Evolutionary conservation across 2,888 invertebrate genomes (phyloP), one percentile per base, ranked within the genome.

Genomic region (Oligia fasciuncula): DNA sequence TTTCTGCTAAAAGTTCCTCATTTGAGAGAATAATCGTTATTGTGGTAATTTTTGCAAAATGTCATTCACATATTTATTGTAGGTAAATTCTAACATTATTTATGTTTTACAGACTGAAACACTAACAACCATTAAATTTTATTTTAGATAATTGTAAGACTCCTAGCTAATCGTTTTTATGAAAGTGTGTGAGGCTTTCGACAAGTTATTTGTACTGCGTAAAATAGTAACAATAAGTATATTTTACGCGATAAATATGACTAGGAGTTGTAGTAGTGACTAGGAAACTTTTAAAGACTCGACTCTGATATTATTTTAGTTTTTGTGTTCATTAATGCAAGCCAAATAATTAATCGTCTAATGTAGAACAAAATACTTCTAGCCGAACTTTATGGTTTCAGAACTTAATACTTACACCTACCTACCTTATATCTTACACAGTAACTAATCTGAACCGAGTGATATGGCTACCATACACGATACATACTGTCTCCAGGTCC

Each of bases 21-120:
- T n/a, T 77, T 83, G 63, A 69, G 40, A 57, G 62, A 80, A 35
- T 79, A 49, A 14, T 68, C n/a, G 17, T 79, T 40, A 11, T 65
- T 43, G 29, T 66, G n/a, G 17, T 62, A 46, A 43, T 46, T 76
- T 74, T 75, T 40, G 60, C 49, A 60, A 74, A 77, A 83, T 57
- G 65, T 81, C 76, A 79, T 79, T 85, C 79, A 79, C 29, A 14
- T 80, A 80, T 73, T 78, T 85, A 77, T 63, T 76, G n/a, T 85
- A 85, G 77, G 13, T 60, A 66, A 80, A 81, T 71, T 76, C 68
- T 84, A 88, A 88, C 82, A 84, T 77, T 85, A 85, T 68, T 85
- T 90, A 89, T 86, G 90, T 93, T 93, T 93, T 90, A 91, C 91
- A 93, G 94, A 94, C 94, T 94, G 94, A 94, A 90, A 91, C 81